Evolutionary conservation across 2,888 invertebrate genomes (phyloP).

Genomic region (Meghimatium bilineatum): DNA sequence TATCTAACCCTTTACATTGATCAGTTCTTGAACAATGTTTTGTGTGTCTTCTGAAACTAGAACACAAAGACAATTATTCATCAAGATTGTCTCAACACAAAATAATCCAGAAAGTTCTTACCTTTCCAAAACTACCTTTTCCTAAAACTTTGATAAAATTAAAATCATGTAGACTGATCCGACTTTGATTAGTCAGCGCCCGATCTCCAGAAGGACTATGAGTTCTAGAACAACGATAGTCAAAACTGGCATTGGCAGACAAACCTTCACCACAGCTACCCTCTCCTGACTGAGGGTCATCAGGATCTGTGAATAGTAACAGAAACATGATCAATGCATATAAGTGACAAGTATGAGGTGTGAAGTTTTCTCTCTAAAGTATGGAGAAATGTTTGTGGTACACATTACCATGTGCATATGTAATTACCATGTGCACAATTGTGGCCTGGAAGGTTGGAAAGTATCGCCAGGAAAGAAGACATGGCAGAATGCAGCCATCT

Average conservation of each 20-base stretch:
- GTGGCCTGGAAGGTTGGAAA: too few relatives aligned
- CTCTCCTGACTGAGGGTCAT: constrained; percentile 15
- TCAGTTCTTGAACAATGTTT: too few relatives aligned
- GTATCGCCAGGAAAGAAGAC: too few relatives aligned
- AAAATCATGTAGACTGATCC: constrained; percentile 85
- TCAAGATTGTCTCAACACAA: too few relatives aligned
- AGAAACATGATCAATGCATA: neutral
- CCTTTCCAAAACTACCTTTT: constrained; percentile 97
- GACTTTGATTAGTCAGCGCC: constrained; percentile 60
- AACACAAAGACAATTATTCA: too few relatives aligned
- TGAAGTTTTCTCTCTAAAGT: neutral
- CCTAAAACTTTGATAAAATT: constrained; percentile 98
- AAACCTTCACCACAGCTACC: constrained; percentile 31
- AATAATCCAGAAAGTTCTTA: constrained; percentile 54
- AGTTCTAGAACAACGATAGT: constrained; percentile 61
- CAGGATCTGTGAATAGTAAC: neutral
- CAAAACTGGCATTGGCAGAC: constrained; percentile 49
- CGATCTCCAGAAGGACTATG: constrained; percentile 70
- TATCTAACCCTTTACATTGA: too few relatives aligned
- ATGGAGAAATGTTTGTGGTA: too few relatives aligned
- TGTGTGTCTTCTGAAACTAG: too few relatives aligned
- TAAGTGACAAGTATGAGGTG: neutral
- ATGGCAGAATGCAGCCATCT: too few relatives aligned
- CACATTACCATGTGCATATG: too few relatives aligned
- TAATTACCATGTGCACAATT: too few relatives aligned